These are phyloP conservation scores for Picathartes gymnocephalus DNA, from an alignment of 2,113 vertebrate species.

Conservation along the genomic window DNA sequence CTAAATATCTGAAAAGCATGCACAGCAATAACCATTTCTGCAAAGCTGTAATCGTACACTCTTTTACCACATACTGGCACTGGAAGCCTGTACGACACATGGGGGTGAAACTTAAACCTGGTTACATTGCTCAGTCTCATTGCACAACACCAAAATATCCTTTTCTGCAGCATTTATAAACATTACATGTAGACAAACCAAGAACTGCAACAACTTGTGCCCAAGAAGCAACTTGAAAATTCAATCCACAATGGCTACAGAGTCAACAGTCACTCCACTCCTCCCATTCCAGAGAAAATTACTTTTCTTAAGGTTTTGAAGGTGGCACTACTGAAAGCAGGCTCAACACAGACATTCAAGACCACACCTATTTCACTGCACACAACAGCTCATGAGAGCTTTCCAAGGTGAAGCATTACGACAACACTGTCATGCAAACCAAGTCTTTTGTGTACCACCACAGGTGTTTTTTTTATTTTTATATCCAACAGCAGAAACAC, in stretches of 20 bases:
- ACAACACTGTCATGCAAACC: neutral
- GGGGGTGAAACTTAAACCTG: neutral
- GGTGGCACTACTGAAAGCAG: neutral
- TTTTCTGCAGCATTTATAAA: neutral
- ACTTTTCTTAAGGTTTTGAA: neutral
- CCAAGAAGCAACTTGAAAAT: neutral
- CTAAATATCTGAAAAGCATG: neutral
- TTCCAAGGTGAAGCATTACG: neutral
- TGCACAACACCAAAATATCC: neutral
- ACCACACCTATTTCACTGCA: neutral
- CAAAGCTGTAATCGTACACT: neutral
- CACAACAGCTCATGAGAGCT: neutral
- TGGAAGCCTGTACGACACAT: neutral
- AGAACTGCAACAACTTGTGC: neutral
- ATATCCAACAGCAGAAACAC: neutral
- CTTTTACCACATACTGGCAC: neutral
- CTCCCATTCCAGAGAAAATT: neutral
- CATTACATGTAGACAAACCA: neutral
- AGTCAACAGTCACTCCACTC: neutral
- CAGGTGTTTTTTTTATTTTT: rapidly evolving
- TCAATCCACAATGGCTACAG: neutral
- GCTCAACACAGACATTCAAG: neutral
- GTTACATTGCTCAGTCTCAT: neutral
- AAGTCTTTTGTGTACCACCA: neutral
- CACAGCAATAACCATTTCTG: neutral